Base-by-base conservation (phyloP, 1,140 invertebrate genomes). In the Panulirus ornatus region DNA sequence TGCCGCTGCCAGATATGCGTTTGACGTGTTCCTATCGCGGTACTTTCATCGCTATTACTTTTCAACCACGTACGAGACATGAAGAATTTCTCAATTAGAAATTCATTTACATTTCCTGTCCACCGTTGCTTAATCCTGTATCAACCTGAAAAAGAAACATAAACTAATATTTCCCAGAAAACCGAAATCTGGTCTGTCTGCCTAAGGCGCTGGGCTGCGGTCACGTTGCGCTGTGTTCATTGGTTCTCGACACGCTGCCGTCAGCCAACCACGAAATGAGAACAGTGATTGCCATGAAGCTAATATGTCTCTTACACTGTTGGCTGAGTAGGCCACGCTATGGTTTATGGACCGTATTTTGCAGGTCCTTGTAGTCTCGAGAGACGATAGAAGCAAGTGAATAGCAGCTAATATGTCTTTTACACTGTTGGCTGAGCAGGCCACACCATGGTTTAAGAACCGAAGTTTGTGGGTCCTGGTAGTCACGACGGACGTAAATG, bases 191-290 rank as follows among this genome's bases (percentile, higher is more conserved):
- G 54, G 54, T 58, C 22, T 19, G 54, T 3, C 14, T 22, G 54
- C 14, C 3, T 11, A 19, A 58, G 54, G 11, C 79, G 14, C 27
- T 16, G 36, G 16, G 81, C 36, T 30, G 84, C 58, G 70, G 84
- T 86, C 84, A 86, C 84, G 84, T 70, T 27, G 84, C 84, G 19
- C 34, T 38, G 84, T 47, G 27, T 70, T 36, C 73, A 86, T 86
- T 86, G 84, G 84, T 75, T 40, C 66, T 75, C 42, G 5, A n/a
- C 83, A 2, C 83, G n/a, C 30, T 42, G 84, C 73, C 70, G 70
- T 27, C 84, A 86, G 42, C 84, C 84, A 86, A 86, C 84, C 84
- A 86, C 84, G 84, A 86, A 86, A 86, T 86, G 73, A n/a, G 42
- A 54, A n/a, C 84, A 76, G 47, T 71, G 73, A 86, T 66, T 36